phyloP scores from a whole-genome alignment of 1,140 invertebrate species.

The Pseudachorutes palmiensis region DNA sequence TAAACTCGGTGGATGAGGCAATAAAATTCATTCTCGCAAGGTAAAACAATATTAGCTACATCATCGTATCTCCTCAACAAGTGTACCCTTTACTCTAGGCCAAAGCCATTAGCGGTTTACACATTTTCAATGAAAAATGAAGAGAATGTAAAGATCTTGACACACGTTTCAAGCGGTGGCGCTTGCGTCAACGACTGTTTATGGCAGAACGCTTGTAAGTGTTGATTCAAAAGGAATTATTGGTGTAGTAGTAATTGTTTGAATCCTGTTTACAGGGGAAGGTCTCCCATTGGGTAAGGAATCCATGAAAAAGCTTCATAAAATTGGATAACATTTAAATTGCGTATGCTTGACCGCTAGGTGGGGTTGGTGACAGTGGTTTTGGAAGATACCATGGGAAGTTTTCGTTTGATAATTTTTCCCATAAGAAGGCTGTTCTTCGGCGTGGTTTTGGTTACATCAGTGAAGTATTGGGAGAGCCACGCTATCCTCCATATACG shows the following conservation, averaged over 20 bases:
- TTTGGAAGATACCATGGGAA: conserved; percentile 61
- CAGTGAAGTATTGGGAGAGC: conserved; percentile 18
- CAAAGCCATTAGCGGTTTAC: conserved; percentile 73
- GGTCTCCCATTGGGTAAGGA: conserved; percentile 81
- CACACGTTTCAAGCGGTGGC: conserved; percentile 59
- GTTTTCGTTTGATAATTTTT: conserved; percentile 82
- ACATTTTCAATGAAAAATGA: conserved; percentile 68
- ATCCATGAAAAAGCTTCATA: conserved; percentile 71
- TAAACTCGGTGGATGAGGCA: conserved; percentile 70
- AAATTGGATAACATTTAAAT: background rate
- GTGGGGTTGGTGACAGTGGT: background rate
- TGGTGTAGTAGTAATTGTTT: background rate
- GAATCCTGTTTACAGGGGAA: conserved; percentile 49
- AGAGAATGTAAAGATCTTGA: conserved; percentile 61
- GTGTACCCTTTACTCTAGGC: conserved; percentile 16
- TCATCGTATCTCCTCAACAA: background rate
- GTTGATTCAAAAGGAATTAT: background rate
- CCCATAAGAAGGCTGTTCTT: conserved; percentile 49
- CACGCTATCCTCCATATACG: conserved; percentile 36
- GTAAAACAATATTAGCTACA: conserved; percentile 9
- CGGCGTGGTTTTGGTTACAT: conserved; percentile 19
- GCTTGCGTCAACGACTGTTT: conserved; percentile 26
- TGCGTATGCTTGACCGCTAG: background rate
- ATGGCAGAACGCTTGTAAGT: conserved; percentile 29
- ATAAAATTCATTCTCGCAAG: conserved; percentile 65